These are phyloP conservation scores for Ondatra zibethicus DNA, from an alignment of 2,113 vertebrate genomes.

Conservation along the genomic window DNA sequence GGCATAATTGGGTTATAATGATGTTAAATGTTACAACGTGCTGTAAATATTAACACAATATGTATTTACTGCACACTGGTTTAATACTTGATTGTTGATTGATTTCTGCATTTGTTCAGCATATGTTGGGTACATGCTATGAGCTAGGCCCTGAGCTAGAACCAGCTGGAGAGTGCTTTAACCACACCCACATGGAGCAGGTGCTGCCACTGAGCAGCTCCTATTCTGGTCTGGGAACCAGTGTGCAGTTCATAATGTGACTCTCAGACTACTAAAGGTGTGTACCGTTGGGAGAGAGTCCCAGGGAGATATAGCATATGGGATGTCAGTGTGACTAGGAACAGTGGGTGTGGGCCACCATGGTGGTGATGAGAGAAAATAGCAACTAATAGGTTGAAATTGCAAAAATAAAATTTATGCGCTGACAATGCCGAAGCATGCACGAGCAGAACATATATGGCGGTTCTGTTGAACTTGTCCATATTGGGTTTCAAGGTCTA, in stretches of 20 bases:
- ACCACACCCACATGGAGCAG: background rate
- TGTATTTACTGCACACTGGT: background rate
- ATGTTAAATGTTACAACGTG: background rate
- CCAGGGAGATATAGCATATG: rapidly evolving
- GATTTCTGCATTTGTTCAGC: background rate
- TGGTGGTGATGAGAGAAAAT: background rate
- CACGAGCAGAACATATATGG: too few species aligned
- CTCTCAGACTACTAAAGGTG: rapidly evolving
- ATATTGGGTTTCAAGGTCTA: too few species aligned
- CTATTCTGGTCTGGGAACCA: background rate
- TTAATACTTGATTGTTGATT: constrained; percentile 11
- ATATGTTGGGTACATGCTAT: rapidly evolving
- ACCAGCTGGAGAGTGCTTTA: background rate
- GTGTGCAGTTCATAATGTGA: background rate
- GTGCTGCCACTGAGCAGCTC: background rate
- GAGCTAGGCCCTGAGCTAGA: background rate
- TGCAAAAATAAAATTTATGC: too few species aligned
- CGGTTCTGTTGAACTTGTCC: too few species aligned
- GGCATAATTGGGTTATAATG: background rate
- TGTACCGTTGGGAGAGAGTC: too few species aligned
- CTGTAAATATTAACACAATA: constrained; percentile 3
- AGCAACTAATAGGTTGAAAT: background rate
- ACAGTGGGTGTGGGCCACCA: background rate
- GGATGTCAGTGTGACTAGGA: background rate
- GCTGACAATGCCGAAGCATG: too few species aligned